These are phyloP conservation scores for Nasonia oneida DNA, from an alignment of 2,888 invertebrate genomes.

Conservation along the genomic window DNA sequence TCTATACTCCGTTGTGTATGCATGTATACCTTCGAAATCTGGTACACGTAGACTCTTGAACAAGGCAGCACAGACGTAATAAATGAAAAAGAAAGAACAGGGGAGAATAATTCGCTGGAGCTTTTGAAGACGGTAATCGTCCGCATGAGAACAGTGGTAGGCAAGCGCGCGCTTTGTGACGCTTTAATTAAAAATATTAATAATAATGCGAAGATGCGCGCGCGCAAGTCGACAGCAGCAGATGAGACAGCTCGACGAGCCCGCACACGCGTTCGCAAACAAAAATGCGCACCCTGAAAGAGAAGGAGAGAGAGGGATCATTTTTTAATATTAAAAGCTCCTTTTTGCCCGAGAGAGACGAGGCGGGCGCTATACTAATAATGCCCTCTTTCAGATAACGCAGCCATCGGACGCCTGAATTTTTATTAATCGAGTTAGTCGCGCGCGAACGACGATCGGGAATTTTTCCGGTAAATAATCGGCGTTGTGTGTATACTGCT, in stretches of 20 bases:
- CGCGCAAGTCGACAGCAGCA: conserved; percentile 40
- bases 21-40: background rate
- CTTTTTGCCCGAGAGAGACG: background rate
- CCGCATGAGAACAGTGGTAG: conserved; percentile 59
- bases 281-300: conserved; percentile 7
- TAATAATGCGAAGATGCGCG: conserved; percentile 69
- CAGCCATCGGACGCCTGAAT: background rate
- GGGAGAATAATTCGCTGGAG: conserved; percentile 54
- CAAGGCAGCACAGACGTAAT: conserved; percentile 37
- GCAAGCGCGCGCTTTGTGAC: conserved; percentile 67
- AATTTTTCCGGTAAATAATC: background rate
- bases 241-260: conserved; percentile 60
- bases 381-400: background rate
- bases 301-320: background rate
- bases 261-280: background rate
- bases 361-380: conserved; percentile 17
- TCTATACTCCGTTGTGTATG: background rate
- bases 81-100: conserved; percentile 52
- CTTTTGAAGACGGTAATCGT: conserved; percentile 49
- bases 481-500: background rate
- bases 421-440: conserved; percentile 39
- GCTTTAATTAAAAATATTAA: conserved; percentile 77
- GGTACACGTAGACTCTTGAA: background rate
- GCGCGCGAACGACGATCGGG: background rate
- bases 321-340: conserved; percentile 48